Percentiles rank a stretch among this genome's conserved stretches.
Conservation (phyloP, 1,140 invertebrate species). For the Drosophila melanogaster region DNA sequence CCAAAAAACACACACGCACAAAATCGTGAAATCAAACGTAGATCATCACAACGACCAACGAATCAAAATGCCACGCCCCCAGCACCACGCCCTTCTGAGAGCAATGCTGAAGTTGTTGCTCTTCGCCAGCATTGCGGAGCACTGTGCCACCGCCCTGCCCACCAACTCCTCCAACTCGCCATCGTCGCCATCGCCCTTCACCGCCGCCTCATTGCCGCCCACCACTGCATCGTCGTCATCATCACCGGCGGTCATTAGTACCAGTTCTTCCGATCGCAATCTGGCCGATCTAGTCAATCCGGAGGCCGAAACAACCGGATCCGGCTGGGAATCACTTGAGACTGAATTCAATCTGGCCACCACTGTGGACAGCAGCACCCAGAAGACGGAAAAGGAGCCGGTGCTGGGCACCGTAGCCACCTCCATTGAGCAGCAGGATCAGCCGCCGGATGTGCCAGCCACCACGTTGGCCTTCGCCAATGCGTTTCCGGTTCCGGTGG, state of each 20-base stretch:
- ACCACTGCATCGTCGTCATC: background rate
- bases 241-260: conserved; percentile 2
- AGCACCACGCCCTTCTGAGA: conserved; percentile 52
- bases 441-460: conserved; percentile 72
- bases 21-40: conserved; percentile 21
- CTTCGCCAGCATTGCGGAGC: conserved; percentile 61
- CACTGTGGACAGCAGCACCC: conserved; percentile 28
- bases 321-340: conserved; percentile 72
- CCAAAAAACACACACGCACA: conserved; percentile 1
- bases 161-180: conserved; percentile 41
- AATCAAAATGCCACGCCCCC: conserved; percentile 63
- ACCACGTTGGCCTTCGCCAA: conserved; percentile 78
- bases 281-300: conserved; percentile 65
- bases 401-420: conserved; percentile 59
- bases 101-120: conserved; percentile 62
- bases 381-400: conserved; percentile 33
- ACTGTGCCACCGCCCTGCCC: conserved; percentile 57
- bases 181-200: conserved; percentile 45
- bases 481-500: conserved; percentile 63
- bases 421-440: conserved; percentile 81
- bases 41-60: conserved; percentile 17
- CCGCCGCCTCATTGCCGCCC: conserved; percentile 13
- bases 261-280: conserved; percentile 32
- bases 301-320: conserved; percentile 49
- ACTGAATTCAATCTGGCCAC: conserved; percentile 64